Conservation (phyloP, 2,888 invertebrate genomes). For the Sminthurides aquaticus region DNA sequence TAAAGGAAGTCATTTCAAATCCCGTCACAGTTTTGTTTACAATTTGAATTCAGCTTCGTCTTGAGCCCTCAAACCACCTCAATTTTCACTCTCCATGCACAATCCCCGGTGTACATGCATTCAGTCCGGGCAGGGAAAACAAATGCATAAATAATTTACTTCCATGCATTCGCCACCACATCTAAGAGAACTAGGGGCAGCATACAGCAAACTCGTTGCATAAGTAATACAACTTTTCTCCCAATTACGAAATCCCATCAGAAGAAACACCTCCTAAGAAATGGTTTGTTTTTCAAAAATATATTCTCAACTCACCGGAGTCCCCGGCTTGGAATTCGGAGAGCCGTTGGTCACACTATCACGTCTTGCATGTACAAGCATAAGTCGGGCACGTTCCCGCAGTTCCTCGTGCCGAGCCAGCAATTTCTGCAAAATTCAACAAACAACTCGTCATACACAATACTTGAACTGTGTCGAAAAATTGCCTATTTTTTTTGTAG, state of each 20-base stretch:
- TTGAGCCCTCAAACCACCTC: no score
- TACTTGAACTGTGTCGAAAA: not conserved
- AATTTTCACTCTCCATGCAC: no score
- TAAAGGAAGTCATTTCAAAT: not conserved
- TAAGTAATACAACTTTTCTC: not conserved
- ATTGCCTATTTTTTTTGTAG: not conserved
- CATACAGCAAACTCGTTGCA: not conserved
- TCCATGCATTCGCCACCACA: not conserved
- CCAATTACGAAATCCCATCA: no score
- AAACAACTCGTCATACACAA: slow-evolving; percentile 1
- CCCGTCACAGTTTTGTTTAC: not conserved
- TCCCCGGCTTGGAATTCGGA: slow-evolving; percentile 40
- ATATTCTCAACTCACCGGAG: slow-evolving; percentile 37
- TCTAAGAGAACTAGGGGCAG: no score
- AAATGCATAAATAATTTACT: not conserved
- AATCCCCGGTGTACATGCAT: no score
- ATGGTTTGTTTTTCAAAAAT: no score
- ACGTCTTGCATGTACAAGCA: slow-evolving; percentile 65
- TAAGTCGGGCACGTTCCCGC: slow-evolving; percentile 71
- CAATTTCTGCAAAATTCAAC: slow-evolving; percentile 56
- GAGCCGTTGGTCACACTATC: slow-evolving; percentile 51
- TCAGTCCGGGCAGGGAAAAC: slow-evolving; percentile 2
- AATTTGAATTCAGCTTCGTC: not conserved
- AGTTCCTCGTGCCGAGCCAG: slow-evolving; percentile 74
- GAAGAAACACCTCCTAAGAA: no score